A percentile compares a stretch with the other conserved stretches of the same genome.
These are phyloP conservation scores for Hypsopygia costalis DNA, from an alignment of 2,888 invertebrate species.

Conservation along the genomic window DNA sequence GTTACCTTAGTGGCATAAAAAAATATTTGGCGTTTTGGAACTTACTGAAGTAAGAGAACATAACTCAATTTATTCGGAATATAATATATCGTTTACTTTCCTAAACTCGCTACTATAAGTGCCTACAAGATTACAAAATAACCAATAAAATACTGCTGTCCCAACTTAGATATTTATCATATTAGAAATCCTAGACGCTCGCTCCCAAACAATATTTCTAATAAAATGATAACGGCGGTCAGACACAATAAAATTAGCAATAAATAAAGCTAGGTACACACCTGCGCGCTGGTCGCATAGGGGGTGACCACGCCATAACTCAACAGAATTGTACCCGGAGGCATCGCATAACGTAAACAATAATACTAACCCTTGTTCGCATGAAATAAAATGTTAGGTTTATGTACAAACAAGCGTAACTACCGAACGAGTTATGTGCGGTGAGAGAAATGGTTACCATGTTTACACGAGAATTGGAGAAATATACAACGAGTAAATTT, in stretches of 20 bases:
- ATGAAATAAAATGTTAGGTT: conserved; percentile 49
- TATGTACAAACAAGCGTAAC: conserved; percentile 38
- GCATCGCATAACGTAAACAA: conserved; percentile 53
- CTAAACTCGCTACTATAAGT: too few relatives aligned
- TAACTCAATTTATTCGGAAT: too few relatives aligned
- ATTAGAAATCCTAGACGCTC: not conserved
- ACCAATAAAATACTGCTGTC: too few relatives aligned
- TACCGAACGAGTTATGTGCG: conserved; percentile 23
- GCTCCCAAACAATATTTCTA: conserved; percentile 27
- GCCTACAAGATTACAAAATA: too few relatives aligned
- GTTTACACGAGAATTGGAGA: not conserved
- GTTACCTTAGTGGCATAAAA: too few relatives aligned
- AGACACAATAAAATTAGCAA: conserved; percentile 66
- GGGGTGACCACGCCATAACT: conserved; percentile 66
- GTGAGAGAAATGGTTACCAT: not conserved
- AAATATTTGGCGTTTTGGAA: too few relatives aligned
- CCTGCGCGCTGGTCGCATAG: conserved; percentile 52
- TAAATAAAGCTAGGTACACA: conserved; percentile 65
- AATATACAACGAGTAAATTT: too few relatives aligned
- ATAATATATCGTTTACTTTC: too few relatives aligned
- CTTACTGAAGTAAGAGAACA: too few relatives aligned
- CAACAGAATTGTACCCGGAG: conserved; percentile 67
- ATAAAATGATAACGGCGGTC: conserved; percentile 42
- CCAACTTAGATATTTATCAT: too few relatives aligned
- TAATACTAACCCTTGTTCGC: conserved; percentile 51